Conservation (phyloP, 2,113 vertebrate species). For the Erpornis zantholeuca region DNA sequence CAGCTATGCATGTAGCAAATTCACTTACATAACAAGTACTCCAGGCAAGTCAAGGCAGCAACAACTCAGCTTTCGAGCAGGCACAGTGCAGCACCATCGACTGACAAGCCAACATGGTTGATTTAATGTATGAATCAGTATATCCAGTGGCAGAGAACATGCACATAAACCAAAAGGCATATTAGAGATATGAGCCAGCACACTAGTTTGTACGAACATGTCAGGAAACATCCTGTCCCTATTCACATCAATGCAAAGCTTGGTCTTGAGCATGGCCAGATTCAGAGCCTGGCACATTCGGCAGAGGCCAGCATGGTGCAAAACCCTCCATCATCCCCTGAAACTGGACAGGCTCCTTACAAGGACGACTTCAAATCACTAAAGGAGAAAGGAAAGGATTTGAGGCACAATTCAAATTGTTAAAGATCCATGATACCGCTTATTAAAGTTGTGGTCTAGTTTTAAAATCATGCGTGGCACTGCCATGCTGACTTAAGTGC, state of each 20-base stretch:
- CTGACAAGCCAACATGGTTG: neutral
- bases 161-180: neutral
- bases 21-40: neutral
- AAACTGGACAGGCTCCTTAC: neutral
- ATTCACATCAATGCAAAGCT: neutral
- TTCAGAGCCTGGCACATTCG: neutral
- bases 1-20: neutral
- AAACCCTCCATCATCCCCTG: neutral
- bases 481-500: neutral
- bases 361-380: neutral
- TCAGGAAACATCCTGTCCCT: neutral
- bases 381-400: neutral
- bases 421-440: neutral
- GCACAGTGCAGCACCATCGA: fast-evolving
- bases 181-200: neutral
- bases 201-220: neutral
- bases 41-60: neutral
- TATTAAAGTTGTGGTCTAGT: neutral
- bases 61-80: neutral
- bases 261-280: neutral
- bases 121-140: fast-evolving
- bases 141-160: neutral
- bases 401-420: neutral
- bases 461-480: neutral
- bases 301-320: neutral